Evolutionary conservation across 2,888 invertebrate species (phyloP).

Genomic region (Anoplius nigerrimus): DNA sequence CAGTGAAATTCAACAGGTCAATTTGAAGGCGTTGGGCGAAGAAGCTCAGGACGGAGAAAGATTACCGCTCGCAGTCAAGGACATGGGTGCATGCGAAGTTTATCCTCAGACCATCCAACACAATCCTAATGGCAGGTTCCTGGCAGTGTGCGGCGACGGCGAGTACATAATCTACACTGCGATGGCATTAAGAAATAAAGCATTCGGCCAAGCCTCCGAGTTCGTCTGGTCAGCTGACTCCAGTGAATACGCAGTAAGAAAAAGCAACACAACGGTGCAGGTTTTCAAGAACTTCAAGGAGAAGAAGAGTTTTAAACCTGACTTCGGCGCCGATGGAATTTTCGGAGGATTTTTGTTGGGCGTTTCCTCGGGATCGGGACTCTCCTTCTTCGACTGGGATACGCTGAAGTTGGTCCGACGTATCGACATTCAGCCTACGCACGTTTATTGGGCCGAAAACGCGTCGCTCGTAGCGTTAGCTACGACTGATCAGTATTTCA

Average conservation of each 20-base stretch:
- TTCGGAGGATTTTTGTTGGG: constrained; percentile 94
- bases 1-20: constrained; percentile 98
- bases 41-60: constrained; percentile 76
- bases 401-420: constrained; percentile 91
- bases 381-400: constrained; percentile 98
- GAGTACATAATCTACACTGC: constrained; percentile 99
- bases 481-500: constrained; percentile 96
- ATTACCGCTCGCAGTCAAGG: constrained; percentile 95
- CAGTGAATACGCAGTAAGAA: constrained; percentile 92
- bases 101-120: constrained; percentile 99
- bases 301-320: constrained; percentile 95
- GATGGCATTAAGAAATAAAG: constrained; percentile 98
- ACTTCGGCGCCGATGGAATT: constrained; percentile 97
- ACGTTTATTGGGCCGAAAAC: constrained; percentile 98
- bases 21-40: constrained; percentile 89
- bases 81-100: constrained; percentile 99
- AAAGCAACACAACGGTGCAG: constrained; percentile 92
- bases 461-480: constrained; percentile 95
- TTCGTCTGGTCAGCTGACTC: constrained; percentile 99
- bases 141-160: constrained; percentile 99
- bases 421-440: constrained; percentile 96
- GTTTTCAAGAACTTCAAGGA: constrained; percentile 99
- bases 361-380: constrained; percentile 92
- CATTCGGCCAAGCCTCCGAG: constrained; percentile 98
- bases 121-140: constrained; percentile 96